Conservation (phyloP, 2,797 vertebrate genomes). For the Bucorvus abyssinicus region DNA sequence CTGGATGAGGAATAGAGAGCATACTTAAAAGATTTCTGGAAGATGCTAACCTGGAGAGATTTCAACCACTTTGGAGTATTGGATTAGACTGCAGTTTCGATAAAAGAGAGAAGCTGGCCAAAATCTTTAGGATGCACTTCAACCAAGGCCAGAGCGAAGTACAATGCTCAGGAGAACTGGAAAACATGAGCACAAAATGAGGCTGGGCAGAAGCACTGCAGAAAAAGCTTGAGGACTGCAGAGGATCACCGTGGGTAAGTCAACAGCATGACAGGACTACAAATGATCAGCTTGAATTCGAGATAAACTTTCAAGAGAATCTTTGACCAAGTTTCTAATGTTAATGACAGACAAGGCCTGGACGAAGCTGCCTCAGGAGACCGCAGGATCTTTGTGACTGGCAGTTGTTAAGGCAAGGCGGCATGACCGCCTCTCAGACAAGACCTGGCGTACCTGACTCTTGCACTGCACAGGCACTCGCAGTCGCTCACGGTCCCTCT, state of each 20-base stretch:
- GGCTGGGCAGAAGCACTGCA: not conserved
- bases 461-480: not conserved
- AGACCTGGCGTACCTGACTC: not conserved
- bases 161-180: not conserved
- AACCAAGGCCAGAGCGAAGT: not conserved
- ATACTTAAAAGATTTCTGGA: not conserved
- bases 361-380: not conserved
- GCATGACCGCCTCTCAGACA: not conserved
- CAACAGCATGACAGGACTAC: not conserved
- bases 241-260: not conserved
- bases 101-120: slow-evolving; percentile 28
- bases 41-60: slow-evolving; percentile 16
- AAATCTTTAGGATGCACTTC: slow-evolving; percentile 12
- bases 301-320: not conserved
- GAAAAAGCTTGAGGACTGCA: not conserved
- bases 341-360: not conserved
- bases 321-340: not conserved
- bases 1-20: slow-evolving; percentile 40
- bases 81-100: slow-evolving; percentile 1
- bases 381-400: not conserved
- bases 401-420: not conserved
- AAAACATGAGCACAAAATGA: not conserved
- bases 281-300: not conserved
- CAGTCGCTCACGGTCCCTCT: not conserved
- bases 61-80: slow-evolving; percentile 11